phyloP scores from a whole-genome alignment of 2,113 vertebrate species.

The Sisor rabdophorus region DNA sequence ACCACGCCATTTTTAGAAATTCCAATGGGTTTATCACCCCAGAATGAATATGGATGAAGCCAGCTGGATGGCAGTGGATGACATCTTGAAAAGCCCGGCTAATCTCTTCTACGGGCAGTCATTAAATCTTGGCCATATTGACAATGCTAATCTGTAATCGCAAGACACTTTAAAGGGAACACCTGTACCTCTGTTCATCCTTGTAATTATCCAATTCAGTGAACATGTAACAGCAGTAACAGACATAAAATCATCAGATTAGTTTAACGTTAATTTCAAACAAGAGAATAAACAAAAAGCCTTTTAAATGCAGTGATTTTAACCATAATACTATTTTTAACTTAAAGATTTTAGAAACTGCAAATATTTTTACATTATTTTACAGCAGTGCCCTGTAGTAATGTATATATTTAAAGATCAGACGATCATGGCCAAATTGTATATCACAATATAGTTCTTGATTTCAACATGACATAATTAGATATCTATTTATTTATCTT shows the following conservation, averaged over 20 bases:
- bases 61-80: conserved; percentile 40
- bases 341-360: background rate
- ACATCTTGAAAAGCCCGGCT: conserved; percentile 33
- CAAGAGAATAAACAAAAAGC: background rate
- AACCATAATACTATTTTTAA: background rate
- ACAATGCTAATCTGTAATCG: conserved; percentile 8
- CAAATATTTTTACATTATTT: too few relatives aligned
- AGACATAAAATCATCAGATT: background rate
- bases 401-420: too few relatives aligned
- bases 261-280: background rate
- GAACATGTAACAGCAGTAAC: background rate
- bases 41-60: conserved; percentile 35
- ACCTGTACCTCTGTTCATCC: background rate
- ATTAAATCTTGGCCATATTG: conserved; percentile 43
- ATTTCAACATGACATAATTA: too few relatives aligned
- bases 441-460: too few relatives aligned
- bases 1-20: background rate
- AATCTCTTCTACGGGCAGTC: conserved; percentile 42
- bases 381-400: too few relatives aligned
- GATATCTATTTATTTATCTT: too few relatives aligned
- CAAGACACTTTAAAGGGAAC: conserved; percentile 13
- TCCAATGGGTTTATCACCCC: conserved; percentile 23
- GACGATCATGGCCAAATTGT: too few relatives aligned
- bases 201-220: background rate
- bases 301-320: background rate